Evolutionary conservation across 2,888 invertebrate species (phyloP), one percentile per base, ranked within the genome.

Genomic region (Podotricha telesiphe): DNA sequence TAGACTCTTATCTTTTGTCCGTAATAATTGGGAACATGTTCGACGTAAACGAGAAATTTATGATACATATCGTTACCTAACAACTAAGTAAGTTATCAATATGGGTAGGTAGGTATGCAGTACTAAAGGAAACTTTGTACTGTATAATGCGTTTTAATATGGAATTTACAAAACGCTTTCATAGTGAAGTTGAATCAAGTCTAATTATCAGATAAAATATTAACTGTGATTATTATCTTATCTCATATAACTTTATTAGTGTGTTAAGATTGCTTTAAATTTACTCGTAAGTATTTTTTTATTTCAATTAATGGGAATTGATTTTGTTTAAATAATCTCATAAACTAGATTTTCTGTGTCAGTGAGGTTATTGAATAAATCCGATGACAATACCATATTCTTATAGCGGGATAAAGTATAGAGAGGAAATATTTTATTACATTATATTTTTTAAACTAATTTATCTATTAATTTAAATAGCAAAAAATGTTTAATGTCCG

Each of bases 1-100:
- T 58, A 55, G 58, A 22, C 34, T 79, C 73, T 71, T 76, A 73
- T 79, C 83, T 82, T 84, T 86, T 86, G 85, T 86, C 83, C 82
- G 71, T 75, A 75, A 79, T 84, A 84, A 86, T 87, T 85, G 83
- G 79, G 77, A 75, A 74, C 77, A 77, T 76, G 76, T 77, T 78
- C 72, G 76, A 73, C 75, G 78, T 73, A 72, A 82, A 81, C 76
- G 81, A 79, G 80, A 76, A 83, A 84, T 86, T 79, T 79, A 77
- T 73, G 71, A 81, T 75, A 82, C 81, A 80, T 78, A 63, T 70
- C 48, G 53, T 61, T 68, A 48, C 0, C n/a, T 48, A 50, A 20
- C 48, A 55, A 65, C 48, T 40, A 22, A 59, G 42, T 50, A 17
- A 59, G 28, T 58, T 67, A 17, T 59, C 19, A 58, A 59, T 61